Evolutionary conservation across 2,113 vertebrate species (phyloP), one percentile per base, ranked within the genome.

Genomic region (Madoqua kirkii): DNA sequence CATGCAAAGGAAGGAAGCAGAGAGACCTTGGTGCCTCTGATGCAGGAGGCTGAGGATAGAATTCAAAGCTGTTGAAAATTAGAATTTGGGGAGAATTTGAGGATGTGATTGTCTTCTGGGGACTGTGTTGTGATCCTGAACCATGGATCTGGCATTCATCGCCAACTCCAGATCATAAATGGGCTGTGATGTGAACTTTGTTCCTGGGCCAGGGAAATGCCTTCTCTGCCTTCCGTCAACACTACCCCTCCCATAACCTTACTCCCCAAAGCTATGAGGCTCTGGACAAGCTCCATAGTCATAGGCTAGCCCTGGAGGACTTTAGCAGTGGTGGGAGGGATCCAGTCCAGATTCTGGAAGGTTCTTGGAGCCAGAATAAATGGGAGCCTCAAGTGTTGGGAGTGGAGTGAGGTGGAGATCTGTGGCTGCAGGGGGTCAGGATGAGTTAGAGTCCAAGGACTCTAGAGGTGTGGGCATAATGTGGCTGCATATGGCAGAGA

Each of bases 341-440:
- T 7, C 48, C 33, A 5, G 23, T 10, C 17, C 4, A 59, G 16
- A 14, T 55, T 54, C 45, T 5, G 5, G 89, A 91, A 48, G 33
- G 17, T 64, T 85, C 6, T 0, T 1, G 50, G 23, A 33, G 48
- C 33, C 91, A 16, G 29, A n/a, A 11, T 2, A 3, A 59, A 54
- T 17, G 92, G 10, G 84, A 83, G 55, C 33, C 52, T 31, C 13
- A 5, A 52, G 11, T 0, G 1, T 21, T 17, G 21, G 29, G 6
- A 2, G 67, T 1, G 21, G 31, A 55, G 31, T 17, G 0, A 15
- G 13, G 14, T 9, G 2, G 16, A 27, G 15, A 7, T 60, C 15
- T 31, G 11, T 1, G 25, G 45, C 50, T n/a, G 10, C 62, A 29
- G 57, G 4, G 54, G 5, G 10, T 33, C 21, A 11, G 36, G 12